Evolutionary conservation across 2,888 invertebrate species (phyloP).

Genomic region (Patella ulyssiponensis): DNA sequence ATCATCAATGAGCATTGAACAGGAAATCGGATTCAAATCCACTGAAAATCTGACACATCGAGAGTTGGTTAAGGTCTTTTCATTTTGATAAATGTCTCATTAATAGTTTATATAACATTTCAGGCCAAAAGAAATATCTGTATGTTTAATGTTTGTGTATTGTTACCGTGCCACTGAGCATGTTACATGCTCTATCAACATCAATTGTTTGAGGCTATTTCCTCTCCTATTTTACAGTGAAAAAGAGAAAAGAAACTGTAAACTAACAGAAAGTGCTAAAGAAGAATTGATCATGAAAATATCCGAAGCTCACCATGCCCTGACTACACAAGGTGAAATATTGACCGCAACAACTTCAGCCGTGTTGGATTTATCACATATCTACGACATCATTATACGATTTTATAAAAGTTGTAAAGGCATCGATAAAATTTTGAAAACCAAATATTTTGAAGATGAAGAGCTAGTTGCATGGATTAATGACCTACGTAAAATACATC

Average conservation of each 20-base stretch:
- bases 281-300: slow-evolving; percentile 57
- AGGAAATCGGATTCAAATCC: no score
- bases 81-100: no score
- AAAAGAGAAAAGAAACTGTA: slow-evolving; percentile 19
- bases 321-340: slow-evolving; percentile 53
- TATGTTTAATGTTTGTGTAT: no score
- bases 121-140: no score
- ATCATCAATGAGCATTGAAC: no score
- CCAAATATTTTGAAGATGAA: slow-evolving; percentile 56
- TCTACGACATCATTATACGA: slow-evolving; percentile 56
- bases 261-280: slow-evolving; percentile 46
- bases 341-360: slow-evolving; percentile 34
- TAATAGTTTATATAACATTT: no score
- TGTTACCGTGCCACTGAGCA: neutral
- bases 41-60: no score
- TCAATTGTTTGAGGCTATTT: neutral
- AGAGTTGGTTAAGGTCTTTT: no score
- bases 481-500: slow-evolving; percentile 51
- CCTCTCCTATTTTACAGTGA: slow-evolving; percentile 9
- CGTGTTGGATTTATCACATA: slow-evolving; percentile 41
- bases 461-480: slow-evolving; percentile 55
- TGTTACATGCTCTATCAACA: neutral
- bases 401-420: slow-evolving; percentile 63
- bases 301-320: slow-evolving; percentile 47
- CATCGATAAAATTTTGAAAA: slow-evolving; percentile 60